phyloP scores from a whole-genome alignment of 2,888 invertebrate genomes.

The Ormia ochracea region DNA sequence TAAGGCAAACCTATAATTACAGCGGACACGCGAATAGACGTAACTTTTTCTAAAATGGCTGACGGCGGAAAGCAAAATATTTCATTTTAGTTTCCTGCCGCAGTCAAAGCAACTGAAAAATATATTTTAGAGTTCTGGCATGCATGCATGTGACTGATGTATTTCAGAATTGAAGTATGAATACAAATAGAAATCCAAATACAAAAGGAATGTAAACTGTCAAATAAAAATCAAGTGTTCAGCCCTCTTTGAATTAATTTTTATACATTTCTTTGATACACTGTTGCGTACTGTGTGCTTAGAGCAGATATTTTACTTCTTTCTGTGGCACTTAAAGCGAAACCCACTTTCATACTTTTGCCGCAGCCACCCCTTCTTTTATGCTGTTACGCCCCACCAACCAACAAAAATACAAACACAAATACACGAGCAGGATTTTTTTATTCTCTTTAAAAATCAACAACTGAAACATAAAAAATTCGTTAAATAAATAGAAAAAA shows the following conservation, averaged over 20 bases:
- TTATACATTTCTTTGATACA: conserved; percentile 21
- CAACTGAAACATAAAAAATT: neutral
- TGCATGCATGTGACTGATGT: conserved; percentile 15
- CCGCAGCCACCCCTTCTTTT: neutral
- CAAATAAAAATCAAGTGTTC: conserved; percentile 1
- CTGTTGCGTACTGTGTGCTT: conserved; percentile 33
- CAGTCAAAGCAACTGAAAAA: no score
- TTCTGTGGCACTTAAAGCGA: neutral
- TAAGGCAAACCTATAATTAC: no score
- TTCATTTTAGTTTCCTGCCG: no score
- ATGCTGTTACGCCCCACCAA: neutral
- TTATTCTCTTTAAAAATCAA: neutral
- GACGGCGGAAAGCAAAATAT: no score
- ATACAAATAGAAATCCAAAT: neutral
- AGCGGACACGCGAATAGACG: no score
- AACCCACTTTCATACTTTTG: neutral
- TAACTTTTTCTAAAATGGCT: no score
- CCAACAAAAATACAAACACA: no score
- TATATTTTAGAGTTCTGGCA: no score
- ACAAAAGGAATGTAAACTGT: neutral
- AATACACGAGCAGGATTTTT: no score
- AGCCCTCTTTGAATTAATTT: neutral
- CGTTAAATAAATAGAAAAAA: neutral
- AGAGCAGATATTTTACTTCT: neutral
- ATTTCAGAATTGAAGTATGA: no score